Evolutionary conservation across 1,140 invertebrate species (phyloP).

Genomic region (Drosophila parabipectinata): DNA sequence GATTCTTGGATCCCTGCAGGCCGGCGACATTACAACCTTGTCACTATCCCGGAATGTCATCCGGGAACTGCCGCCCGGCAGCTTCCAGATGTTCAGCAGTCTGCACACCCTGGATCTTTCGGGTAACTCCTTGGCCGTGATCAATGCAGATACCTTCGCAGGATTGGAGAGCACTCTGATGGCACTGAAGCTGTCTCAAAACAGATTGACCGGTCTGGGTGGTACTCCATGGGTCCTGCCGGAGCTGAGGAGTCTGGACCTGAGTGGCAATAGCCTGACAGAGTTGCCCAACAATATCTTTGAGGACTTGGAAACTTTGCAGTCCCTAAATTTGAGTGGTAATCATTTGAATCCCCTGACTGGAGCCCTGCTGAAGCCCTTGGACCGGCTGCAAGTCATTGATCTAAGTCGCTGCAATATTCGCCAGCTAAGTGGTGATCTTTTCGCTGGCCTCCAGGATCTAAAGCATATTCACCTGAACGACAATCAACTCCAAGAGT

Average conservation of each 20-base stretch:
- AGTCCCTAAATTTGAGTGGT: slow-evolving; percentile 91
- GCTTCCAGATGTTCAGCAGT: slow-evolving; percentile 91
- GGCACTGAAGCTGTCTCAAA: slow-evolving; percentile 90
- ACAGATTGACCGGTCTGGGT: slow-evolving; percentile 88
- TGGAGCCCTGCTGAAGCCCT: slow-evolving; percentile 86
- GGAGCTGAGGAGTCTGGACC: slow-evolving; percentile 89
- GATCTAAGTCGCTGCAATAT: slow-evolving; percentile 91
- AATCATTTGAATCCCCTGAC: slow-evolving; percentile 89
- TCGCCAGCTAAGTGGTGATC: slow-evolving; percentile 88
- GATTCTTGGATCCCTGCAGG: slow-evolving; percentile 87
- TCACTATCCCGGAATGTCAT: slow-evolving; percentile 93
- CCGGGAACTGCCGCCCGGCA: slow-evolving; percentile 91
- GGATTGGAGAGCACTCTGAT: slow-evolving; percentile 90
- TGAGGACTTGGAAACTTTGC: slow-evolving; percentile 87
- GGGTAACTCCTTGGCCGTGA: slow-evolving; percentile 90
- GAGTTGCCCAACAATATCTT: slow-evolving; percentile 89
- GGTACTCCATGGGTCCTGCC: slow-evolving; percentile 88
- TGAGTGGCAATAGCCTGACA: slow-evolving; percentile 91
- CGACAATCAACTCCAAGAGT: slow-evolving; percentile 89
- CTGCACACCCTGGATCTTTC: slow-evolving; percentile 91
- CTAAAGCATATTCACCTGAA: slow-evolving; percentile 88
- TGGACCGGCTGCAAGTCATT: slow-evolving; percentile 87
- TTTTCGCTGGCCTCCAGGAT: slow-evolving; percentile 88
- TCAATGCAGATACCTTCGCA: slow-evolving; percentile 90
- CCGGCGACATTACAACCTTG: slow-evolving; percentile 84